Percentiles rank a stretch among this genome's conserved stretches.
Evolutionary conservation across 2,113 vertebrate species (phyloP).

Genomic region (Xenus cinereus): DNA sequence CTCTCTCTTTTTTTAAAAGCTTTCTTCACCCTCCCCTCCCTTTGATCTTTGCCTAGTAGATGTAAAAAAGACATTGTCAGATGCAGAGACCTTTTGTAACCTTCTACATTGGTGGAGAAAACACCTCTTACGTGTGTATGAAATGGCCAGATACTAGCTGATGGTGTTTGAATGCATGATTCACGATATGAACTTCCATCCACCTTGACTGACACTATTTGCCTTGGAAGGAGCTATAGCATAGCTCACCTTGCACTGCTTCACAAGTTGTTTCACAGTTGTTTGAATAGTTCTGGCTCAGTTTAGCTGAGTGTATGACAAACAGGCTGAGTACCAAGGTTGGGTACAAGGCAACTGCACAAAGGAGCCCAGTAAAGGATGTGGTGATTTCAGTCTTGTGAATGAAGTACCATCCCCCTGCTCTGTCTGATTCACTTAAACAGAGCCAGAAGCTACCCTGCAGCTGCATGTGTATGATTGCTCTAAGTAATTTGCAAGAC

Average conservation of each 20-base stretch:
- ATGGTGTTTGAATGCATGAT: neutral
- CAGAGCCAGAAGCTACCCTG: neutral
- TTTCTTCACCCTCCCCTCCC: neutral
- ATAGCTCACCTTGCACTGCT: neutral
- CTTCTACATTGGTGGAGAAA: neutral
- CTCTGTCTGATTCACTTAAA: neutral
- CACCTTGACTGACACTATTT: neutral
- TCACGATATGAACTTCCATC: neutral
- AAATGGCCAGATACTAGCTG: neutral
- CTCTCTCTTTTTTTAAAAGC: constrained; percentile 28
- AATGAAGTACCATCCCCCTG: neutral
- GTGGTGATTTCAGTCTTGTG: neutral
- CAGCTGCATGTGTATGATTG: neutral
- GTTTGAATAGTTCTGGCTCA: neutral
- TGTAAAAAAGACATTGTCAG: constrained; percentile 44
- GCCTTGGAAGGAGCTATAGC: neutral
- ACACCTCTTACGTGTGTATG: accelerated
- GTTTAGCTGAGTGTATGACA: neutral
- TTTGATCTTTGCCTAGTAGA: constrained; percentile 42
- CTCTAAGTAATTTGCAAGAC: neutral
- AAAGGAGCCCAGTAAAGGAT: neutral
- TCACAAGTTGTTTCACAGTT: neutral
- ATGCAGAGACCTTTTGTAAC: neutral
- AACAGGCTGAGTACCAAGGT: neutral
- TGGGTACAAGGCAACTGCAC: neutral